These are phyloP conservation scores for Pelodytes ibericus DNA, from an alignment of 2,797 vertebrate genomes.

Conservation along the genomic window DNA sequence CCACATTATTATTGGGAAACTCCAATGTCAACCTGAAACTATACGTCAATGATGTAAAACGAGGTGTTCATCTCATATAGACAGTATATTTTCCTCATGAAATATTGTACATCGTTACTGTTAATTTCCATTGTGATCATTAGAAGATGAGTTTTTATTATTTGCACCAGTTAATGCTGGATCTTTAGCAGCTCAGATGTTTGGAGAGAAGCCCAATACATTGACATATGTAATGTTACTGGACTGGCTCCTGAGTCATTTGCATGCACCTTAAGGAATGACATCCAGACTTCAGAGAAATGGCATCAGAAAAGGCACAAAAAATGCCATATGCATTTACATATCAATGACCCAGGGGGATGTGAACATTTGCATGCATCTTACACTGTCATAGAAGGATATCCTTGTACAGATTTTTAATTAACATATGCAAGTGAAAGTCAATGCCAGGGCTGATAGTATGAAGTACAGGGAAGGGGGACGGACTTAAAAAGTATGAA, in stretches of 20 bases:
- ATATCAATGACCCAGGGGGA: constrained; percentile 55
- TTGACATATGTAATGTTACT: constrained; percentile 53
- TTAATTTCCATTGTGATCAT: background rate
- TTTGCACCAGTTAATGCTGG: constrained; percentile 23
- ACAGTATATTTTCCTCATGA: no score
- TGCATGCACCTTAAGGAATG: constrained; percentile 53
- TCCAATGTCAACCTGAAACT: no score
- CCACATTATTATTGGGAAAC: no score
- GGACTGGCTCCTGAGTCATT: constrained; percentile 41
- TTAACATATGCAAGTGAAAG: constrained; percentile 31
- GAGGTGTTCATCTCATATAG: no score
- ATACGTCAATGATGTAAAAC: no score
- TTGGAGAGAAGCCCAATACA: constrained; percentile 47
- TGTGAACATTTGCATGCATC: constrained; percentile 44
- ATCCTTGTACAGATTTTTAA: constrained; percentile 35
- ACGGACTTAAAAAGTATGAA: background rate
- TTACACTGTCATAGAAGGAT: constrained; percentile 37
- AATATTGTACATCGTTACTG: no score
- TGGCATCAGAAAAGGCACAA: constrained; percentile 45
- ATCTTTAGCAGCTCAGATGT: constrained; percentile 46
- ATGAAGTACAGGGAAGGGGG: background rate
- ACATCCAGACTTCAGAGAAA: constrained; percentile 56
- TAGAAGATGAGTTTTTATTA: constrained; percentile 8
- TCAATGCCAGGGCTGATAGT: background rate
- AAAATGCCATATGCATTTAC: constrained; percentile 55